phyloP scores from a whole-genome alignment of 2,113 vertebrate species.

The Eurypyga helias region DNA sequence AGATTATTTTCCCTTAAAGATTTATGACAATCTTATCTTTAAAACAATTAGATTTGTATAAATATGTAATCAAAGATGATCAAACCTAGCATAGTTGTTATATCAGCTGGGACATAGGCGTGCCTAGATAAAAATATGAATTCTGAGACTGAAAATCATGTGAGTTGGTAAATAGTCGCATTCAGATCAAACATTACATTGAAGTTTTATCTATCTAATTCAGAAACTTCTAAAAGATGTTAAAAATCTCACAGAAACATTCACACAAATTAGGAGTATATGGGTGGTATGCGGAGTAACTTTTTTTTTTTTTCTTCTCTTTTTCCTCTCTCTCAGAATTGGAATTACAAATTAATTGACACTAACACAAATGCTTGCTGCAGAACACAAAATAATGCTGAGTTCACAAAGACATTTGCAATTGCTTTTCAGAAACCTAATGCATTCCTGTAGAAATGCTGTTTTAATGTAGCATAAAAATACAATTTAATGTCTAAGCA shows the following conservation, averaged over 20 bases:
- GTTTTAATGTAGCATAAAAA: slow-evolving; percentile 77
- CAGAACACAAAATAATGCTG: slow-evolving; percentile 63
- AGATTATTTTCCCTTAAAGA: background rate
- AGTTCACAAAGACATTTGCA: slow-evolving; percentile 65
- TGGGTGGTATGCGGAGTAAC: background rate
- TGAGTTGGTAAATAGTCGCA: background rate
- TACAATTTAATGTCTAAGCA: slow-evolving; percentile 76
- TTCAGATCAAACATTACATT: slow-evolving; percentile 20
- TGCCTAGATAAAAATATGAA: background rate
- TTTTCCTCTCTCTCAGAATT: background rate
- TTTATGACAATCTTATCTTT: background rate
- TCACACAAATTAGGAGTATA: background rate
- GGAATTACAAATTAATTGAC: slow-evolving; percentile 62
- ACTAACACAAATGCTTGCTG: slow-evolving; percentile 44
- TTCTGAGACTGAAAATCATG: background rate
- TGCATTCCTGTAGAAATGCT: slow-evolving; percentile 55
- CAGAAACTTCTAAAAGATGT: slow-evolving; percentile 8
- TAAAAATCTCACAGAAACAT: background rate
- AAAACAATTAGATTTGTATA: background rate
- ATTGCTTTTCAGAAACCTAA: slow-evolving; percentile 61
- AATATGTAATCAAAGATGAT: background rate
- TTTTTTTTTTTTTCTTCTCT: background rate
- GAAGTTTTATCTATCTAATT: slow-evolving; percentile 28
- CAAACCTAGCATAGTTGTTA: background rate
- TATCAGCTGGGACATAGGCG: background rate